Percentiles rank a stretch among this genome's conserved stretches.
These are phyloP conservation scores for Aselliscus stoliczkanus DNA, from an alignment of 2,797 vertebrate genomes.

Conservation along the genomic window DNA sequence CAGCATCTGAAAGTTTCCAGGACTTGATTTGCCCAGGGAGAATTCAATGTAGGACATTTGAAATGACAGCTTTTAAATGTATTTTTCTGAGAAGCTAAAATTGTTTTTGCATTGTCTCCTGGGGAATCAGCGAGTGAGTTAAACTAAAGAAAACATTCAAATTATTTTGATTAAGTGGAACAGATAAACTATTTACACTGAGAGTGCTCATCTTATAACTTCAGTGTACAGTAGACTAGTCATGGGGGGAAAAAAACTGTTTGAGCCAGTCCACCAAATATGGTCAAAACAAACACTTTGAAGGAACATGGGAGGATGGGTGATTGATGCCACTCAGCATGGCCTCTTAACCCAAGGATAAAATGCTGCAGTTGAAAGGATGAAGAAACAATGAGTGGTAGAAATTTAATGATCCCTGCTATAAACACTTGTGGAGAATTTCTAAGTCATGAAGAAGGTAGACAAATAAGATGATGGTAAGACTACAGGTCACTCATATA, in stretches of 20 bases:
- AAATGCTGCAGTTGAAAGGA: not conserved
- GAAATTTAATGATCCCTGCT: not conserved
- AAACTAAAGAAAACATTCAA: slow-evolving; percentile 10
- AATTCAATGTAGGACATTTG: not conserved
- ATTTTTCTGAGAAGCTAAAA: slow-evolving; percentile 20
- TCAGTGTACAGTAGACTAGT: accelerated
- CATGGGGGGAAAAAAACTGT: not conserved
- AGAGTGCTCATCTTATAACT: not conserved
- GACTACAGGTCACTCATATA: not conserved
- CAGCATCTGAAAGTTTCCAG: not conserved
- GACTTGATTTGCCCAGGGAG: not conserved
- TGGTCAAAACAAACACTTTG: not conserved
- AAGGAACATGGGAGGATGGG: not conserved
- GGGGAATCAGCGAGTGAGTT: not conserved
- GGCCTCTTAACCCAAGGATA: not conserved
- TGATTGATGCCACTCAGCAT: not conserved
- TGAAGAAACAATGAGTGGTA: not conserved
- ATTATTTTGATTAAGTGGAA: slow-evolving; percentile 36
- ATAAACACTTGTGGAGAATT: not conserved
- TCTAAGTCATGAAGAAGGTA: not conserved
- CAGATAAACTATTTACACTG: not conserved
- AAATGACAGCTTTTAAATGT: not conserved
- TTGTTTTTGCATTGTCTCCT: not conserved
- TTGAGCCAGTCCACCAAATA: not conserved
- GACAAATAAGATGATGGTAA: not conserved